Evolutionary conservation across 2,888 invertebrate species (phyloP).

Genomic region (Dryobotodes eremita): DNA sequence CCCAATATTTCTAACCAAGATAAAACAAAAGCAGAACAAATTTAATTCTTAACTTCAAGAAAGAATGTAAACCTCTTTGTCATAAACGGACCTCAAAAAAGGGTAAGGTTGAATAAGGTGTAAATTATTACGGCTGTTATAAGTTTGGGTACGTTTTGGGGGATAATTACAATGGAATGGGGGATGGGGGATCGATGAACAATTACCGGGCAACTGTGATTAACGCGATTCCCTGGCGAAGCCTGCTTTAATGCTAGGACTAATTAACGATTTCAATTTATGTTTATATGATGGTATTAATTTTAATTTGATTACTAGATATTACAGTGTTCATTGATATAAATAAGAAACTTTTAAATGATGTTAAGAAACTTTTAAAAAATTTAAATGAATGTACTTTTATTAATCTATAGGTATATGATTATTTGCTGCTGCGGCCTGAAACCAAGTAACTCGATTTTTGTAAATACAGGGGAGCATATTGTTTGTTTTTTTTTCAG

Average conservation of each 20-base stretch:
- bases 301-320: constrained; percentile 44
- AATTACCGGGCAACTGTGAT: constrained; percentile 72
- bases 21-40: constrained; percentile 15
- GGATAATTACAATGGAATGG: constrained; percentile 61
- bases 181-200: constrained; percentile 67
- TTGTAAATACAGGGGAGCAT: background rate
- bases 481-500: too few relatives aligned
- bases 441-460: background rate
- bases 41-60: constrained; percentile 23
- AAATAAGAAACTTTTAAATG: background rate
- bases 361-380: too few relatives aligned
- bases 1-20: background rate
- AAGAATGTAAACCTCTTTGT: constrained; percentile 37
- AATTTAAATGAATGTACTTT: background rate
- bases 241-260: constrained; percentile 69
- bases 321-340: constrained; percentile 11
- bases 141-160: constrained; percentile 55
- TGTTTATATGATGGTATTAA: constrained; percentile 45
- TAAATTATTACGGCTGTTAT: constrained; percentile 70
- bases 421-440: background rate
- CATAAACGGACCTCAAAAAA: constrained; percentile 54
- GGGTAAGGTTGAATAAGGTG: constrained; percentile 66
- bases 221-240: constrained; percentile 70
- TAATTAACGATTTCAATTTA: constrained; percentile 74
- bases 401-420: background rate